phyloP scores from a whole-genome alignment of 2,113 vertebrate genomes.

The Tetrao urogallus region DNA sequence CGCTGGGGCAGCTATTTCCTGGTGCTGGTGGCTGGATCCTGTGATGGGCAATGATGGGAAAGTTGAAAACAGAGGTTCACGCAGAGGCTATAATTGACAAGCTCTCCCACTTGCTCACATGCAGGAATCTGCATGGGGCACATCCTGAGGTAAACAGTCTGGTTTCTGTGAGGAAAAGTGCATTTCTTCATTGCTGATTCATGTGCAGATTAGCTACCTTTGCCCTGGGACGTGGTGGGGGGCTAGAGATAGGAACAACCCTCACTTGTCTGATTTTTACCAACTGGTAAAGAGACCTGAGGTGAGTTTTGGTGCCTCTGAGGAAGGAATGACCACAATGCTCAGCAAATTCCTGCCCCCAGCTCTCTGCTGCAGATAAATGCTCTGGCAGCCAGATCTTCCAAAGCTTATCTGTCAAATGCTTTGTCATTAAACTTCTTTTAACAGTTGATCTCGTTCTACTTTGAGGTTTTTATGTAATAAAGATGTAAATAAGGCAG shows the following conservation, averaged over 20 bases:
- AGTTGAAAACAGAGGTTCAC: not conserved
- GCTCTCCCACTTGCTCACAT: not conserved
- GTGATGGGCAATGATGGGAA: fast-evolving
- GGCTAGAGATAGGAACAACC: not conserved
- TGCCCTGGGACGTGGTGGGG: not conserved
- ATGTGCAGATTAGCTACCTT: not conserved
- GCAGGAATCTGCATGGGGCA: not conserved
- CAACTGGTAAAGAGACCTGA: not conserved
- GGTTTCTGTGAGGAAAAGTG: not conserved
- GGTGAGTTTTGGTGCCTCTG: not conserved
- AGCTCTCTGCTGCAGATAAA: not conserved
- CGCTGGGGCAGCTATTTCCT: not conserved
- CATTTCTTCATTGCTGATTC: not conserved
- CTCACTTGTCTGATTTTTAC: constrained; percentile 2
- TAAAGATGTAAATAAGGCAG: not conserved
- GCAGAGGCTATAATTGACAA: not conserved
- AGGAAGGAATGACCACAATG: not conserved
- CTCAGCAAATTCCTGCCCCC: not conserved
- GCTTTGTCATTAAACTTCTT: not conserved
- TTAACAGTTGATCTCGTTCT: not conserved
- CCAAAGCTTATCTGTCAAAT: not conserved
- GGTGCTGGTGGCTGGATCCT: not conserved
- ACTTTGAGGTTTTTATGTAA: not conserved
- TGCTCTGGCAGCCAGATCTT: not conserved
- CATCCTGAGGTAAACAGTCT: constrained; percentile 9